Percentiles rank a stretch among this genome's conserved stretches.
These are phyloP conservation scores for Rambutsinella grinnellia DNA, from an alignment of 2,888 invertebrate species.

Conservation along the genomic window DNA sequence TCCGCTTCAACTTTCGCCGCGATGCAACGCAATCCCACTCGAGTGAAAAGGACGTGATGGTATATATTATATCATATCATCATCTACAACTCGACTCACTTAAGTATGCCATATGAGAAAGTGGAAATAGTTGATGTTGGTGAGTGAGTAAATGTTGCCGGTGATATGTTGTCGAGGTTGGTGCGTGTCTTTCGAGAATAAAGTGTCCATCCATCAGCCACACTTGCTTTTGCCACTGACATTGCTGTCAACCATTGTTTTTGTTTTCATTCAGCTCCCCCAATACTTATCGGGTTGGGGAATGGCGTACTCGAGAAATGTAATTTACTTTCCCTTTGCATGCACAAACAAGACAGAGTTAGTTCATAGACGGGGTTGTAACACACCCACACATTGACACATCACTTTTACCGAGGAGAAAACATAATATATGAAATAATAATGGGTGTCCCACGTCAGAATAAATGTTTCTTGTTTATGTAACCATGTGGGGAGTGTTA, in stretches of 20 bases:
- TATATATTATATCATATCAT: background rate
- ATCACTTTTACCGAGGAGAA: slow-evolving; percentile 11
- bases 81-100: background rate
- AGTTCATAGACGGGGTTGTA: background rate
- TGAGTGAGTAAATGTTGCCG: background rate
- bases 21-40: background rate
- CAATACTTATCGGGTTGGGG: background rate
- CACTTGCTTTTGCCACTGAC: slow-evolving; percentile 59
- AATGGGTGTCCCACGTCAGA: slow-evolving; percentile 18
- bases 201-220: slow-evolving; percentile 62
- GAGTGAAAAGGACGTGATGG: background rate
- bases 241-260: slow-evolving; percentile 56
- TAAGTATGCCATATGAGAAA: background rate
- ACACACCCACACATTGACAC: slow-evolving; percentile 12
- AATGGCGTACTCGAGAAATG: background rate
- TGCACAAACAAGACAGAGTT: background rate
- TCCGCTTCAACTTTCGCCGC: background rate
- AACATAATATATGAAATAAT: slow-evolving; percentile 15
- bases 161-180: background rate
- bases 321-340: background rate
- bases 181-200: slow-evolving; percentile 48
- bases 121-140: background rate
- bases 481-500: background rate
- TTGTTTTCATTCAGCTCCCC: slow-evolving; percentile 18
- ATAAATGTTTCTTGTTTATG: background rate